Conservation (phyloP, 2,113 vertebrate genomes). For the Zosterops hypoxanthus region DNA sequence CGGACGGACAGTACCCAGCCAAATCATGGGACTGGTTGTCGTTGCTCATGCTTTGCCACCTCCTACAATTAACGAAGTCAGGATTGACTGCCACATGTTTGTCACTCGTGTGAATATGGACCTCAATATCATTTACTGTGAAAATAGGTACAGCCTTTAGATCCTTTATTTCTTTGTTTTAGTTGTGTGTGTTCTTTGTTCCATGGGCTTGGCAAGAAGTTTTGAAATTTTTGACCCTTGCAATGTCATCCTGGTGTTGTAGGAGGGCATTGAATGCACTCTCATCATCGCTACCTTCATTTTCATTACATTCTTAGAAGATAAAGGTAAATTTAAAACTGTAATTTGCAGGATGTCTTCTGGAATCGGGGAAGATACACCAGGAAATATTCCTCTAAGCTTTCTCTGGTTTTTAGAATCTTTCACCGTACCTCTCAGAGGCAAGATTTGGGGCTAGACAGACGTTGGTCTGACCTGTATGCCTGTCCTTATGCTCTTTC, state of each 20-base stretch:
- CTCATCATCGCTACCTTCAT: neutral
- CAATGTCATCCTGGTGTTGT: neutral
- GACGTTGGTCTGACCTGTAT: conserved; percentile 3
- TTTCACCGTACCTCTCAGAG: neutral
- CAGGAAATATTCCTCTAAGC: neutral
- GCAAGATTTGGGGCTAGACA: conserved; percentile 11
- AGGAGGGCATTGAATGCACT: neutral
- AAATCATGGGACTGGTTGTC: conserved; percentile 98
- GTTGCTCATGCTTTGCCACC: conserved; percentile 96
- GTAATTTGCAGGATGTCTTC: neutral
- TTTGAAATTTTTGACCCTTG: neutral
- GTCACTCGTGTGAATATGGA: conserved; percentile 99
- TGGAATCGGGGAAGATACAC: neutral
- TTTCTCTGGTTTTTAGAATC: neutral
- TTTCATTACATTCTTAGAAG: neutral
- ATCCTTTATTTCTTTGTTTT: conserved; percentile 24
- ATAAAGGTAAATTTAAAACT: neutral
- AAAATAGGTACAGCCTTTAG: conserved; percentile 89
- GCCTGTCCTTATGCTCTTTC: conserved; percentile 2
- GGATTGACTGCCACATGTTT: conserved; percentile 99
- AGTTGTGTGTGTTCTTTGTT: neutral
- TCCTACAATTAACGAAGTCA: conserved; percentile 98
- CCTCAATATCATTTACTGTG: conserved; percentile 99
- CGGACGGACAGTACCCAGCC: conserved; percentile 89
- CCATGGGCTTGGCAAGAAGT: neutral